Percentiles rank a stretch among this genome's conserved stretches.
phyloP scores from a whole-genome alignment of 2,888 invertebrate genomes.

The Aphrophora alni region DNA sequence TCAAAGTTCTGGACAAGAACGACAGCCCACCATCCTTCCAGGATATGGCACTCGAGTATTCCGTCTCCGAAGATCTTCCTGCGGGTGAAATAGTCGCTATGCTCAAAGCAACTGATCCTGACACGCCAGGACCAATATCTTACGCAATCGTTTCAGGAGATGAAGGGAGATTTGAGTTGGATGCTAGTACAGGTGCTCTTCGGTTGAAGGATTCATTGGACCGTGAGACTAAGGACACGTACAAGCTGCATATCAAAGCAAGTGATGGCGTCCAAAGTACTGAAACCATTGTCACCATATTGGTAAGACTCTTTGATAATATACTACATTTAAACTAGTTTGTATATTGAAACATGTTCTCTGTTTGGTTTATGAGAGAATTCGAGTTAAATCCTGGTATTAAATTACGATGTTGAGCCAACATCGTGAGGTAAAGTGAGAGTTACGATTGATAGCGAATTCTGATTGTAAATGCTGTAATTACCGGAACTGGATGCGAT shows the following conservation, averaged over 20 bases:
- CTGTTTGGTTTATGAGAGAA: no score
- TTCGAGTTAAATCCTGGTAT: no score
- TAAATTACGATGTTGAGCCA: no score
- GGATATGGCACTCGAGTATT: constrained; percentile 73
- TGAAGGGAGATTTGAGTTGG: constrained; percentile 74
- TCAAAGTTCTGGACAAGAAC: constrained; percentile 88
- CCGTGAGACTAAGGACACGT: constrained; percentile 79
- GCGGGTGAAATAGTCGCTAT: constrained; percentile 80
- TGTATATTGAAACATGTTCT: no score
- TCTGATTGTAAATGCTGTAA: no score
- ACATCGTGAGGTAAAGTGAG: no score
- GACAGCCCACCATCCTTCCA: constrained; percentile 93
- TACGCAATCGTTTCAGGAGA: constrained; percentile 75
- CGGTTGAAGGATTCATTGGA: constrained; percentile 81
- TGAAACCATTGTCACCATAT: constrained; percentile 76
- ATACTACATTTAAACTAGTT: neutral
- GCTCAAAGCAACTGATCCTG: constrained; percentile 83
- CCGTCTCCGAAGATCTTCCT: constrained; percentile 85
- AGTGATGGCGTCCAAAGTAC: constrained; percentile 89
- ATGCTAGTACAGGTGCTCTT: constrained; percentile 73
- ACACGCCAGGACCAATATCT: constrained; percentile 77
- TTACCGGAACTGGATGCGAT: no score
- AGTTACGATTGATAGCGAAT: no score
- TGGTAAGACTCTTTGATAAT: constrained; percentile 76
- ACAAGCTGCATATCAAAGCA: constrained; percentile 81